Base-by-base conservation (phyloP, 64 coral and sea anemone species). In the Montipora foliosa region DNA sequence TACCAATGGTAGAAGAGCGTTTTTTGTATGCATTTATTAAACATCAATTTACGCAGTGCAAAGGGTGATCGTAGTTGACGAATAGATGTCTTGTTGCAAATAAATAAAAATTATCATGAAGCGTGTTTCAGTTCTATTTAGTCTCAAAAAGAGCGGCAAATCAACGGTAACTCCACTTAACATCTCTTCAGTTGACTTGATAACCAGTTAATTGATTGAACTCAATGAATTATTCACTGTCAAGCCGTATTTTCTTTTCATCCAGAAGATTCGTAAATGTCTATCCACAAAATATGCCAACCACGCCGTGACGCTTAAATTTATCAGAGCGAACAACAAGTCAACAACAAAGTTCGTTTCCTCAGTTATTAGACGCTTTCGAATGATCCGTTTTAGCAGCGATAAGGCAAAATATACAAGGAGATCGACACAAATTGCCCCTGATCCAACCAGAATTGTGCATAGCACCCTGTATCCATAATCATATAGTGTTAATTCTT, bases 281-380 rank as follows among this genome's bases (percentile, higher is more conserved):
- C 88, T 69, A 59, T 95, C 93, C 3, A 95, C 88, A 57, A 84
- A 85, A 16, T 90, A 84, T 2, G 79, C 93, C 46, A 62, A 64
- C 69, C 89, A 44, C 19, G 93, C 93, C 8, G 93, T 95, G 14
- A 77, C 79, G 44, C 71, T 83, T 14, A 95, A 44, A 72, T 82
- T 90, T 62, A 95, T 78, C 20, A 86, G 3, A 5, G 71, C 72
- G 69, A 90, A 90, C 45, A 95, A 46, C 81, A 95, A 66, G 68
- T 95, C 88, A 5, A 95, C 70, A 72, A 90, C 93, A 79, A 95
- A 95, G 44, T 95, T 82, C 88, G 87, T 95, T 51, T 95, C 93
- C 47, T 83, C 93, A 2, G 77, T 76, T 48, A 75, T 77, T 19
- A 95, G 83, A 70, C 85, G 67, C 77, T 77, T 79, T 53, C 20